These are phyloP conservation scores for Cetoscarus ocellatus DNA, from an alignment of 2,797 vertebrate genomes.

Conservation along the genomic window DNA sequence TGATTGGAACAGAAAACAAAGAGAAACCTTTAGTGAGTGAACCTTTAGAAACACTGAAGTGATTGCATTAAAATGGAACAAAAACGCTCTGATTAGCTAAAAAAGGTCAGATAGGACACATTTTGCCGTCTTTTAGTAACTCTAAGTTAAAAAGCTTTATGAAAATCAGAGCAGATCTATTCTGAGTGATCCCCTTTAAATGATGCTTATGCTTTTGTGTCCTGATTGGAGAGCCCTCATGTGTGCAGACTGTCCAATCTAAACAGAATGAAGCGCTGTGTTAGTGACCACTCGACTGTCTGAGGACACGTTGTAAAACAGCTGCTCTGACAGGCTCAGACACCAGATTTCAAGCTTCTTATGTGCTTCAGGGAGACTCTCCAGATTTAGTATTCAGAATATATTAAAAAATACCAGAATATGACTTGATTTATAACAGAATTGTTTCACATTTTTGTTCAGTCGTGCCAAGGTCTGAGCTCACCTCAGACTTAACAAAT, in stretches of 20 bases:
- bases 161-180: slow-evolving; percentile 60
- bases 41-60: background rate
- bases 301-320: slow-evolving; percentile 19
- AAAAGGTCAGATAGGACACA: background rate
- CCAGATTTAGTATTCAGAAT: slow-evolving; percentile 42
- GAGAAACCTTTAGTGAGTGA: background rate
- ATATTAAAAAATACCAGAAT: slow-evolving; percentile 25
- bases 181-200: slow-evolving; percentile 39
- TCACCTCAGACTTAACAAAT: background rate
- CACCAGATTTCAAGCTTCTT: slow-evolving; percentile 36
- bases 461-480: background rate
- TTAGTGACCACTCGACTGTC: slow-evolving; percentile 44
- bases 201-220: slow-evolving; percentile 34
- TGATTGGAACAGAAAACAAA: slow-evolving; percentile 40
- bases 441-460: background rate
- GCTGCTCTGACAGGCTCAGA: slow-evolving; percentile 2
- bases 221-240: slow-evolving; percentile 73
- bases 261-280: slow-evolving; percentile 13
- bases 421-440: background rate
- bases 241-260: slow-evolving; percentile 15
- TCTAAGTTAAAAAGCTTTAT: slow-evolving; percentile 24
- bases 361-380: slow-evolving; percentile 28
- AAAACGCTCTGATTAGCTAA: background rate
- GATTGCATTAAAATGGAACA: background rate
- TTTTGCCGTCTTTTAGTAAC: background rate